A percentile compares a stretch with the other conserved stretches of the same genome.
Conservation (phyloP, 2,888 invertebrate species). For the Drosophila acutilabella region DNA sequence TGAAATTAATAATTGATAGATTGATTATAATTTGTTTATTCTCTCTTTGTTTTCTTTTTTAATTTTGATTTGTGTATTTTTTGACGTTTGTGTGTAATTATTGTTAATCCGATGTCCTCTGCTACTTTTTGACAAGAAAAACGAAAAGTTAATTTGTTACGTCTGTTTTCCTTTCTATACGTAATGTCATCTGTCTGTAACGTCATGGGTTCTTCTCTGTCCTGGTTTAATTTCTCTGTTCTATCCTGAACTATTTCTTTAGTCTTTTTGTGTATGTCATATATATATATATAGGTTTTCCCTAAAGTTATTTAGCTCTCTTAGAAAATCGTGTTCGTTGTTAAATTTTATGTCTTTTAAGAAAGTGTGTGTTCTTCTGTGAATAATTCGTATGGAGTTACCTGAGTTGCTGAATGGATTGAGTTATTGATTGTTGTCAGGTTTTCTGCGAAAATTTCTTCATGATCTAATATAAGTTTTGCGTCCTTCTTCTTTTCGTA, state of each 20-base stretch:
- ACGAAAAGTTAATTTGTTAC: constrained; percentile 6
- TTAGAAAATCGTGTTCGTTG: constrained; percentile 14
- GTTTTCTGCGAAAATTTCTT: not conserved
- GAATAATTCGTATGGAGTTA: constrained; percentile 6
- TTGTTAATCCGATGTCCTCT: not conserved
- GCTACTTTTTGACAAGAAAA: not conserved
- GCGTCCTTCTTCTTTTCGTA: too few relatives aligned
- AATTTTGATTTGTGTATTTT: constrained; percentile 5
- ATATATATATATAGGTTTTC: constrained; percentile 1
- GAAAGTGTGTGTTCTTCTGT: constrained; percentile 13
- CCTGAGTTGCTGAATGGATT: constrained; percentile 6
- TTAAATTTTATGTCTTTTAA: constrained; percentile 3
- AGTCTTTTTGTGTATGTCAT: constrained; percentile 5
- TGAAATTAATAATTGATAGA: not conserved
- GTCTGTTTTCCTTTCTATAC: constrained; percentile 25
- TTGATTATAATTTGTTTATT: not conserved
- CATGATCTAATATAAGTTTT: too few relatives aligned
- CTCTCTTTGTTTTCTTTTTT: not conserved
- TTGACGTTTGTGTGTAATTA: not conserved
- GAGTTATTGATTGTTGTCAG: constrained; percentile 5
- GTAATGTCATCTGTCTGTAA: constrained; percentile 4
- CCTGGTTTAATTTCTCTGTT: constrained; percentile 11
- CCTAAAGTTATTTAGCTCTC: constrained; percentile 17
- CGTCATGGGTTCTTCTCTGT: constrained; percentile 2
- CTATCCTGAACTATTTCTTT: constrained; percentile 3